Evolutionary conservation across 1,140 invertebrate genomes (phyloP), one percentile per base, ranked within the genome.

Genomic region (Trigoniulus corallinus): DNA sequence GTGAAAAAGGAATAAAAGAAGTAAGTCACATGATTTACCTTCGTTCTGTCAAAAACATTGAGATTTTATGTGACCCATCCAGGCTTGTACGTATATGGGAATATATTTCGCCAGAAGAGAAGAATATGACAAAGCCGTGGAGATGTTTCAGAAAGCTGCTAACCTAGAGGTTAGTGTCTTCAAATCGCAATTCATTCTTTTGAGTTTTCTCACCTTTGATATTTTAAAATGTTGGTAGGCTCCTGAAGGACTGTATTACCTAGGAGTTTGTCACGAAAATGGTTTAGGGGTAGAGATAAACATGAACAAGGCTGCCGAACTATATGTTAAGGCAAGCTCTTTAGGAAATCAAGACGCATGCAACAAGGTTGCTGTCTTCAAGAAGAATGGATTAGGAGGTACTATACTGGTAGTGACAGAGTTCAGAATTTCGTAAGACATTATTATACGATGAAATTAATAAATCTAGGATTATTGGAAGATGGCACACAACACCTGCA

Each of bases 181-280:
- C 23, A 48, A 27, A 23, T 24, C 2, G 3, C 24, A 27, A 44
- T 25, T 24, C 3, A 13, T 45, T 21, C 20, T 22, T 34, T 15
- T 48, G n/a, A 26, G 26, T 51, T n/a, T 18, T 23, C 18, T 45
- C 21, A 53, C 29, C 45, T 39, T n/a, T 40, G 18, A 44, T 13
- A 44, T 40, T 25, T 18, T 23, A n/a, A n/a, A n/a, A n/a, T n/a
- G n/a, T 46, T 46, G 13, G 20, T 49, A 64, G 64, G 57, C 61
- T 52, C 42, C 54, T 4, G 62, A 64, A 46, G 62, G 56, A 2
- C 58, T 63, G 53, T 64, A 62, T 53, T 64, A 62, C 48, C 54
- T 66, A 21, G 64, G 59, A 2, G 48, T 64, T 3, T 66, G 64
- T 47, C 61, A 62, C 53, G 63, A 64, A 54, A 56, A 63, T 50